Evolutionary conservation across 2,797 vertebrate species (phyloP).

Genomic region (Toxotes lorentzi): DNA sequence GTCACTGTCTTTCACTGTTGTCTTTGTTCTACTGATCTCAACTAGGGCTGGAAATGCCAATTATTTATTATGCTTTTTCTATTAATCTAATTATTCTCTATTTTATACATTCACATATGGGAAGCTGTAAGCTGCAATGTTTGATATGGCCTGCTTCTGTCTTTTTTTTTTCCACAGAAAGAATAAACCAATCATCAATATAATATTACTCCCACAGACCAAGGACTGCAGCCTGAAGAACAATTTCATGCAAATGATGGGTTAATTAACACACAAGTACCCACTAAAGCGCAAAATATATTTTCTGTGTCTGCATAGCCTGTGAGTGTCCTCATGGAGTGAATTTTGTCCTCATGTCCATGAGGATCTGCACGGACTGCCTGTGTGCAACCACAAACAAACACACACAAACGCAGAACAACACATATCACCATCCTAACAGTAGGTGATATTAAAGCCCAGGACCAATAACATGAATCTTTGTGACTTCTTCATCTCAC

Average conservation of each 20-base stretch:
- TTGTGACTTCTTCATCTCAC: not conserved
- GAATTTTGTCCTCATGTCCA: not conserved
- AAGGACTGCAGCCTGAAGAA: not conserved
- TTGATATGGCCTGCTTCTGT: no score
- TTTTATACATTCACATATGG: not conserved
- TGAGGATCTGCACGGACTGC: not conserved
- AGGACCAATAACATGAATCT: no score
- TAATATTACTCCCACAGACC: not conserved
- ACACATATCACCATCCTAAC: not conserved
- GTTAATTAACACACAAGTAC: not conserved
- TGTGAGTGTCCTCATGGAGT: not conserved
- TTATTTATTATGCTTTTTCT: not conserved
- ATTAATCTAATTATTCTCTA: not conserved
- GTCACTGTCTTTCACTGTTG: conserved; percentile 9
- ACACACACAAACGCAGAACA: not conserved
- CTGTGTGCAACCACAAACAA: not conserved
- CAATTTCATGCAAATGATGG: not conserved
- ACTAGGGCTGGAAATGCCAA: not conserved
- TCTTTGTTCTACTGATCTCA: conserved; percentile 17
- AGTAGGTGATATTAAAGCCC: no score
- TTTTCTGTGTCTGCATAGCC: not conserved
- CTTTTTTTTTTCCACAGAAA: not conserved
- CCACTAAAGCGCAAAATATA: not conserved
- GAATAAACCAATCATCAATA: not conserved
- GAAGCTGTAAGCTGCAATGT: not conserved